Conservation (phyloP, 1,140 invertebrate genomes). For the Tetragonula clypearis region DNA sequence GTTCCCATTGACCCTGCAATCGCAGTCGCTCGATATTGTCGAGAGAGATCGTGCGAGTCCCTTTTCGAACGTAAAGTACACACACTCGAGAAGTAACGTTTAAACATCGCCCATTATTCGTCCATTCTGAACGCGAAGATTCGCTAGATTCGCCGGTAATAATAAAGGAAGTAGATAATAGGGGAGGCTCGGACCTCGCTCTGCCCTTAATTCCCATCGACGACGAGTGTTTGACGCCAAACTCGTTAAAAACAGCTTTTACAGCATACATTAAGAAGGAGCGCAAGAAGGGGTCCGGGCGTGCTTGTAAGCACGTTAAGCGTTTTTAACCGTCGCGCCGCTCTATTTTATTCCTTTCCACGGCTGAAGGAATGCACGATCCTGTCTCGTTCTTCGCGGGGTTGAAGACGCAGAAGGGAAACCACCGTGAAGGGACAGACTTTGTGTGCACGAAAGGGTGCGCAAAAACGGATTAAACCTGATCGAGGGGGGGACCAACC, state of each 20-base stretch:
- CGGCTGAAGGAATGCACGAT: conserved; percentile 36
- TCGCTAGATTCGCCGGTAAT: neutral
- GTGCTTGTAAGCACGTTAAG: conserved; percentile 63
- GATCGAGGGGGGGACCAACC: conserved; percentile 22
- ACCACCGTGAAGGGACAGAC: conserved; percentile 19
- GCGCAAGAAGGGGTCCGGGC: conserved; percentile 28
- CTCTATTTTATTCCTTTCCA: conserved; percentile 70
- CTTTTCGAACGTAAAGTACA: neutral
- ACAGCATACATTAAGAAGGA: conserved; percentile 57
- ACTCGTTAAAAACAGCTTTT: conserved; percentile 64
- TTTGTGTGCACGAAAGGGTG: conserved; percentile 20
- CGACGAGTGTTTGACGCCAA: neutral
- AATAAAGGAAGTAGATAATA: neutral
- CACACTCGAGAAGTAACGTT: too few species aligned
- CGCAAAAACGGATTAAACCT: conserved; percentile 49
- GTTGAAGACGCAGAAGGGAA: neutral
- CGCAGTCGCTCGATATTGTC: neutral
- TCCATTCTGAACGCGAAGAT: neutral
- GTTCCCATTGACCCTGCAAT: neutral
- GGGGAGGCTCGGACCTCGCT: neutral
- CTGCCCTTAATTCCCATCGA: conserved; percentile 33
- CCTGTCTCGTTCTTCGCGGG: conserved; percentile 60
- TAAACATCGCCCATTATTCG: neutral
- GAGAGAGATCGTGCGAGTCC: neutral
- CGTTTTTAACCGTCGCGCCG: conserved; percentile 72